Percentiles rank a stretch among this genome's conserved stretches.
Conservation (phyloP, 2,797 vertebrate genomes). For the Xiphophorus birchmanni region DNA sequence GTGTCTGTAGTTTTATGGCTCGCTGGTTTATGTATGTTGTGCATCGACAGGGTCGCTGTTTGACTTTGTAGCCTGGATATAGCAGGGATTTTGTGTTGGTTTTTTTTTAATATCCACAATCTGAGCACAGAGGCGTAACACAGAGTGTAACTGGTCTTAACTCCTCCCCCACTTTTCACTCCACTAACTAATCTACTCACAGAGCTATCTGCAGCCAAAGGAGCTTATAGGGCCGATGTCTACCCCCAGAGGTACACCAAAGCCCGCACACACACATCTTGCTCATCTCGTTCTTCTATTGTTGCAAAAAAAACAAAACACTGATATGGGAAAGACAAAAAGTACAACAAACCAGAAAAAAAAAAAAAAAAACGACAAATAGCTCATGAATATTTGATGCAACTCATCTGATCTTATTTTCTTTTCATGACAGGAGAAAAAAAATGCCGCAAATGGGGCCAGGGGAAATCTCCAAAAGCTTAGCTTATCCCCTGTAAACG, state of each 20-base stretch:
- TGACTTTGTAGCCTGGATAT: conserved; percentile 42
- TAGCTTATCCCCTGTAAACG: conserved; percentile 52
- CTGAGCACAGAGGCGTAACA: conserved; percentile 58
- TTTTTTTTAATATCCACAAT: conserved; percentile 39
- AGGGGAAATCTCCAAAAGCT: conserved; percentile 65
- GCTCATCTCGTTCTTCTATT: conserved; percentile 17
- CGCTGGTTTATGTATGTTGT: background rate
- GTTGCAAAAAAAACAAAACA: conserved; percentile 3
- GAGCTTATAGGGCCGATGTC: conserved; percentile 67
- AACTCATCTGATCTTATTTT: conserved; percentile 37
- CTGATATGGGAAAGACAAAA: conserved; percentile 4
- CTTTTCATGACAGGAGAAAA: conserved; percentile 32
- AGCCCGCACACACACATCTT: background rate
- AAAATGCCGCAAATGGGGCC: conserved; percentile 30
- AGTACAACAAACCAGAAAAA: conserved; percentile 6
- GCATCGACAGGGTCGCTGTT: conserved; percentile 2
- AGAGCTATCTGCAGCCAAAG: conserved; percentile 68
- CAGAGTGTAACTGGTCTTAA: conserved; percentile 55
- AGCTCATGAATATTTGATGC: conserved; percentile 21
- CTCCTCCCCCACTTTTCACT: conserved; percentile 46
- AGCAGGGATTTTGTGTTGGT: conserved; percentile 51
- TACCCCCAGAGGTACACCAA: conserved; percentile 49
- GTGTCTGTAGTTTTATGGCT: too few species aligned
- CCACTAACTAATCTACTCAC: conserved; percentile 72
- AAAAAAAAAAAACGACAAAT: background rate